phyloP scores from a whole-genome alignment of 2,797 vertebrate genomes.

The Danio choprae region DNA sequence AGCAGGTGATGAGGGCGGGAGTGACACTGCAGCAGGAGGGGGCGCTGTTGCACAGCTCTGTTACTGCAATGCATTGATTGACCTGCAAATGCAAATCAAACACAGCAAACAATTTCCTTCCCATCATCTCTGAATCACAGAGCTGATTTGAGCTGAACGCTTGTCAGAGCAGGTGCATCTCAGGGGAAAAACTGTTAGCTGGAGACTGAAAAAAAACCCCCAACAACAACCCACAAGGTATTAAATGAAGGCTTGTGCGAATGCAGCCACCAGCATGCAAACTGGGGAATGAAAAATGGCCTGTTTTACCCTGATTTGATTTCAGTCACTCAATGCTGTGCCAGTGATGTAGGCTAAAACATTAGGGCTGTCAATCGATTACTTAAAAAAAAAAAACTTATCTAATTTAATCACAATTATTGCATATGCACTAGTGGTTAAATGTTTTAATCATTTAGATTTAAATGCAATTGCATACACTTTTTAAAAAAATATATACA shows the following conservation, averaged over 20 bases:
- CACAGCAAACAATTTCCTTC: slow-evolving; percentile 18
- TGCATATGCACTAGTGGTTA: not conserved
- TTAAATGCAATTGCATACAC: too few species aligned
- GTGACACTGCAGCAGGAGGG: not conserved
- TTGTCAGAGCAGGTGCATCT: slow-evolving; percentile 10
- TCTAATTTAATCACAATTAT: not conserved
- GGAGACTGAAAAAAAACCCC: not conserved
- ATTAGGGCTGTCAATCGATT: not conserved
- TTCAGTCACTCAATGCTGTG: not conserved
- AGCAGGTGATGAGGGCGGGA: too few species aligned
- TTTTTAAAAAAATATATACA: too few species aligned
- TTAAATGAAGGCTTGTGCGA: not conserved
- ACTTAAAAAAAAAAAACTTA: not conserved
- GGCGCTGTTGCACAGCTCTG: slow-evolving; percentile 11
- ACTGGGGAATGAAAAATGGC: not conserved
- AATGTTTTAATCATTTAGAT: too few species aligned
- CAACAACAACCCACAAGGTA: not conserved
- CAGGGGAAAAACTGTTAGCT: not conserved
- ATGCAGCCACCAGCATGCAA: not conserved
- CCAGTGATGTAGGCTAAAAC: not conserved
- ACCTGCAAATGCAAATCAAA: slow-evolving; percentile 25
- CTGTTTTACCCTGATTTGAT: not conserved
- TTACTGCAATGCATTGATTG: not conserved
- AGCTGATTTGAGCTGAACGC: slow-evolving; percentile 5
- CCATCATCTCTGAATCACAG: slow-evolving; percentile 23